phyloP scores from a whole-genome alignment of 37 sponge, comb jelly and placozoan genomes.

The Ephydatia muelleri region DNA sequence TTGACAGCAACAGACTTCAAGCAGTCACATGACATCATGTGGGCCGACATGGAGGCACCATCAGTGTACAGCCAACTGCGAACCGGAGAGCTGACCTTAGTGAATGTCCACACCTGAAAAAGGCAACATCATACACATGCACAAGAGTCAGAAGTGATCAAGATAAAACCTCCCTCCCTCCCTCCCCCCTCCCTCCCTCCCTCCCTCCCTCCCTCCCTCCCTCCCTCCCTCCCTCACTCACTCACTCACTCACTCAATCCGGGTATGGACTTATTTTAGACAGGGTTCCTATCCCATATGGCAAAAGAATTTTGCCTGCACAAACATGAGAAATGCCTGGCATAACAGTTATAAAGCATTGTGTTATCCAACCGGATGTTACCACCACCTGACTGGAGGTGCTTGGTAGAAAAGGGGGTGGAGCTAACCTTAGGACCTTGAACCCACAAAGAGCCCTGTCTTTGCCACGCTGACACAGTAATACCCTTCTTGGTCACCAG shows the following conservation, averaged over 20 bases:
- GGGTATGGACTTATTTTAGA: not conserved
- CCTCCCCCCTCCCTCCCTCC: not conserved
- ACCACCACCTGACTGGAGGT: too few species aligned
- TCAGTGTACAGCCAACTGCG: slow-evolving; percentile 11
- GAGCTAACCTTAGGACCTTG: too few species aligned
- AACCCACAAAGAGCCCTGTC: too few species aligned
- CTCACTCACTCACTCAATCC: not conserved
- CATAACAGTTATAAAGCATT: too few species aligned
- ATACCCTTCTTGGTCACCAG: slow-evolving; percentile 46
- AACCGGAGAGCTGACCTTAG: slow-evolving; percentile 18
- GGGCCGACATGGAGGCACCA: slow-evolving; percentile 14
- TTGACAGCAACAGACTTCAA: not conserved
- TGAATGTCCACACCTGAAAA: slow-evolving; percentile 41
- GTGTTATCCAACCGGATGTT: too few species aligned
- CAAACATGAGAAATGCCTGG: too few species aligned
- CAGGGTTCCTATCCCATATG: too few species aligned
- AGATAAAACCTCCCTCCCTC: not conserved
- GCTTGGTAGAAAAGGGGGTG: too few species aligned
- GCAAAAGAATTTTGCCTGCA: too few species aligned
- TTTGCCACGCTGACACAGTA: too few species aligned
- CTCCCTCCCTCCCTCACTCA: too few species aligned
- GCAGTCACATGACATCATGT: slow-evolving; percentile 45
- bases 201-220: not conserved
- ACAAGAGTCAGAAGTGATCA: not conserved
- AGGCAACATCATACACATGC: too few species aligned